Conservation (phyloP, 2,113 vertebrate species). For the Pituophis catenifer region DNA sequence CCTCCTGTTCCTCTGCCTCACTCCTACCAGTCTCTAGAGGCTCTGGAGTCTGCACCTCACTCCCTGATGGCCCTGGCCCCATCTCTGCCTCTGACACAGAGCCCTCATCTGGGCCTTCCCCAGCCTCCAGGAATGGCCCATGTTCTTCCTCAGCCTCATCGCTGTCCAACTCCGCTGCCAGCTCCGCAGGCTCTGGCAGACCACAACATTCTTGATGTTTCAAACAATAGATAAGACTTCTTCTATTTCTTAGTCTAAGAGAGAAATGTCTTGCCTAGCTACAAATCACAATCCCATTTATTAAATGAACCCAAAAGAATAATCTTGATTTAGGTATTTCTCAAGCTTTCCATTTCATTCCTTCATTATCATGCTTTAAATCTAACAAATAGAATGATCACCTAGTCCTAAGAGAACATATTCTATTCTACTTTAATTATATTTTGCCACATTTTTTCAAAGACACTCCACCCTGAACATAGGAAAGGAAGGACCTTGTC, state of each 20-base stretch:
- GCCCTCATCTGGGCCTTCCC: too few relatives aligned
- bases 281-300: neutral
- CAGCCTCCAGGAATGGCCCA: too few relatives aligned
- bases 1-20: too few relatives aligned
- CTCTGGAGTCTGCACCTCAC: too few relatives aligned
- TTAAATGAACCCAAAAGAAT: neutral
- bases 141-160: too few relatives aligned
- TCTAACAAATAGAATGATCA: conserved; percentile 54
- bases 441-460: conserved; percentile 48
- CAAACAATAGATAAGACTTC: conserved; percentile 16
- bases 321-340: conserved; percentile 21
- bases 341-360: neutral
- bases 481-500: conserved; percentile 44
- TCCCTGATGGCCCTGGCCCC: too few relatives aligned
- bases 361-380: conserved; percentile 36
- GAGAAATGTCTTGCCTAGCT: neutral
- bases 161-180: too few relatives aligned
- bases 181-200: too few relatives aligned
- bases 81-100: too few relatives aligned
- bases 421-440: conserved; percentile 38
- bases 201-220: neutral
- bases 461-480: conserved; percentile 29
- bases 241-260: conserved; percentile 7
- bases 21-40: too few relatives aligned
- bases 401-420: conserved; percentile 24